Base-by-base conservation (phyloP, 2,888 invertebrate genomes). In the Lasioglossum leucozonium region DNA sequence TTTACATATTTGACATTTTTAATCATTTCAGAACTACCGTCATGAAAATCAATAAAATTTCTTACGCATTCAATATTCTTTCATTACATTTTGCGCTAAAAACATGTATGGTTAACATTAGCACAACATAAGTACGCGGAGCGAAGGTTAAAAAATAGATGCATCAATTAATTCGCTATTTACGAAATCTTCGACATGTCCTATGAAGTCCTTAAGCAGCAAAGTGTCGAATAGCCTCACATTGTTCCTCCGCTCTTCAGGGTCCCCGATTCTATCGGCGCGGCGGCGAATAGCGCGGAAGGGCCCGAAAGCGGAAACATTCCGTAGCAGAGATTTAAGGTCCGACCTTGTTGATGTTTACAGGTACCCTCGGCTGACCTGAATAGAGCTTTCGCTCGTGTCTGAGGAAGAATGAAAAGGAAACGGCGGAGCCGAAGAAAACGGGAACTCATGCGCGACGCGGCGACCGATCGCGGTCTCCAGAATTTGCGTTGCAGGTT, bases 361-460 rank as follows among this genome's bases (percentile, higher is more conserved):
- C 88, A 87, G 88, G 78, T 77, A 79, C 79, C 69, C 42, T 30
- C 73, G 73, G 74, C 78, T 62, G 73, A 74, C 82, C 78, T 79
- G 81, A 51, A 80, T 77, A 84, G 83, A 83, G 77, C 82, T 75
- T 74, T 79, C 80, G 81, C 75, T 77, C 73, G 80, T 73, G 77
- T 82, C 74, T 81, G 76, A 71, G 84, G 81, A 79, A 90, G 80
- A 82, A 91, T 88, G 86, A 86, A 82, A 89, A 89, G 84, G 86
- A 82, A 84, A 82, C 85, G 89, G 75, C 69, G 86, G 58, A 84
- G 72, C 69, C 84, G 89, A 77, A 84, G 87, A 47, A 86, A 87
- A 83, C 79, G 87, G 79, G 87, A 87, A 81, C 47, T 80, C 42
- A 76, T 74, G 77, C 72, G 73, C 73, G 81, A 71, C 73, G 30